Evolutionary conservation across 2,888 invertebrate genomes (phyloP), one percentile per base, ranked within the genome.

Genomic region (Autographa gamma): DNA sequence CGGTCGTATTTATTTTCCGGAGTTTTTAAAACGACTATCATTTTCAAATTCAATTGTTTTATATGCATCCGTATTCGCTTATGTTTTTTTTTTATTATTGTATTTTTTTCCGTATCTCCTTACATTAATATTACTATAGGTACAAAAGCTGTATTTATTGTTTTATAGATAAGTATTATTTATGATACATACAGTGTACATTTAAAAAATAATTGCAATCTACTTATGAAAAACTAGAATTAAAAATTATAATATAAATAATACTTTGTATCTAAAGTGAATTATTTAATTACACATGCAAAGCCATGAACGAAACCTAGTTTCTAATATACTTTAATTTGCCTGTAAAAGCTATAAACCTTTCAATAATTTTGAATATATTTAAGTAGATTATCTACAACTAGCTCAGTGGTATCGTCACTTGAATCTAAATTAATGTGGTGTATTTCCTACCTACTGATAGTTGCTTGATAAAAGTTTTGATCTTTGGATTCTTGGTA

Each of bases 351-450:
- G 18, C 48, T 43, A 65, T 59, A 14, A 63, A 43, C 58, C 25
- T 56, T 64, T 73, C 52, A 65, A 65, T 25, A 32, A 43, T 63
- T 58, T 59, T 0, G 41, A 66, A 77, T 69, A 60, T 48, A 75
- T 66, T 31, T 60, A 62, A 31, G 25, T 34, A 52, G 63, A 65
- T 68, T 32, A 65, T 71, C 38, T 63, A 16, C 48, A 72, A 75
- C 62, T 61, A 48, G 60, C 34, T 34, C 38, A 60, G 16, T 54
- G 52, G 19, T 79, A 69, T 71, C 63, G 11, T 54, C 16, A 14
- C 31, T 5, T 59, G 54, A n/a, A 66, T 79, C 61, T 52, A 41
- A 18, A 70, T 52, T 19, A 69, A 60, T 25, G 38, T n/a, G 54
- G 18, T 32, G 18, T 58, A 32, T 74, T 65, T 65, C 62, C 34